A percentile compares a stretch with the other conserved stretches of the same genome.
These are phyloP conservation scores for Phengaris alcon DNA, from an alignment of 2,888 invertebrate genomes.

Conservation along the genomic window DNA sequence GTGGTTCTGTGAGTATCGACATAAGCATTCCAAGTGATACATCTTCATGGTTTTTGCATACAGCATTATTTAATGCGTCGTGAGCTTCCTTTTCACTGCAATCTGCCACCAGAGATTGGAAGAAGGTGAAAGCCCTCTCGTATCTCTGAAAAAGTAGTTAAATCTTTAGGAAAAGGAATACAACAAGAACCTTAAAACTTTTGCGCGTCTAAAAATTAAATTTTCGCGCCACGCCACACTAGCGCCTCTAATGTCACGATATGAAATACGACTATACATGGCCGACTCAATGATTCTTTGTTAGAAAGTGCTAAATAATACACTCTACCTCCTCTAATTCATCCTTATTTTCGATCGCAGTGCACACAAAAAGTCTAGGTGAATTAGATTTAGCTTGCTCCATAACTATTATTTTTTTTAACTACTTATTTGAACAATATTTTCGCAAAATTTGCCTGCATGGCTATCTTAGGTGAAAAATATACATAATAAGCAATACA, in stretches of 20 bases:
- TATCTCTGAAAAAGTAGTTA: slow-evolving; percentile 85
- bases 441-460: slow-evolving; percentile 80
- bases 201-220: slow-evolving; percentile 50
- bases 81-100: slow-evolving; percentile 96
- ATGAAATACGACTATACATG: slow-evolving; percentile 69
- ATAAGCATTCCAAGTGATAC: slow-evolving; percentile 94
- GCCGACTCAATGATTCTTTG: slow-evolving; percentile 76
- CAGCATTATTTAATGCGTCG: slow-evolving; percentile 92
- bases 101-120: slow-evolving; percentile 88
- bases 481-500: slow-evolving; percentile 73
- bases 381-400: slow-evolving; percentile 79
- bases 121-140: slow-evolving; percentile 88
- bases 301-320: slow-evolving; percentile 70
- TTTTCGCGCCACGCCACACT: slow-evolving; percentile 65
- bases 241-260: slow-evolving; percentile 73
- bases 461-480: slow-evolving; percentile 81
- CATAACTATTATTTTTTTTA: slow-evolving; percentile 74
- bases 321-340: slow-evolving; percentile 92
- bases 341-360: slow-evolving; percentile 92
- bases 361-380: slow-evolving; percentile 89
- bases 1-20: slow-evolving; percentile 91
- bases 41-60: slow-evolving; percentile 96
- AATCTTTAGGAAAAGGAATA: slow-evolving; percentile 35
- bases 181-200: slow-evolving; percentile 43
- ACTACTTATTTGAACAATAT: slow-evolving; percentile 80